Conservation (phyloP, 2,113 vertebrate species). For the Baryphthengus martii region DNA sequence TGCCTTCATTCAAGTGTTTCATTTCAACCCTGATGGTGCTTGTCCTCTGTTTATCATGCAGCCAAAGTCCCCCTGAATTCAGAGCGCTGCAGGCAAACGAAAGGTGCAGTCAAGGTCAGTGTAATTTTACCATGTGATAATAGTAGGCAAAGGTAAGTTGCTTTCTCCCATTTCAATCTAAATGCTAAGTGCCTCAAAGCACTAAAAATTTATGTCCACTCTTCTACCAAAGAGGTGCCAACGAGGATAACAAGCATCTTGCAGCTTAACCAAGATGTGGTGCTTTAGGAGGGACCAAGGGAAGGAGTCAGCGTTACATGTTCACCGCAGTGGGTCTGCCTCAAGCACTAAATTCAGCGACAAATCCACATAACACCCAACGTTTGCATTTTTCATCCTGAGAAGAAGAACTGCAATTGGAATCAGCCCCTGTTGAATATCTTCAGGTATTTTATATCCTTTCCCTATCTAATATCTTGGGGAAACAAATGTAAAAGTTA, state of each 20-base stretch:
- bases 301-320: neutral
- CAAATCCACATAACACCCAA: neutral
- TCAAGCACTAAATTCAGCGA: neutral
- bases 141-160: constrained; percentile 16
- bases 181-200: constrained; percentile 27
- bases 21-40: neutral
- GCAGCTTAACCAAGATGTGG: neutral
- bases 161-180: constrained; percentile 43
- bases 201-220: neutral
- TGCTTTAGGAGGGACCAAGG: neutral
- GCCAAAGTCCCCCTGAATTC: neutral
- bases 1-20: neutral
- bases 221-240: neutral
- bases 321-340: neutral
- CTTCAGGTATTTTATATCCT: neutral
- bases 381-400: neutral
- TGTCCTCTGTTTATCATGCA: neutral
- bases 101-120: neutral
- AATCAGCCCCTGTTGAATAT: neutral
- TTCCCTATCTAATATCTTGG: neutral
- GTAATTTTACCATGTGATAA: neutral
- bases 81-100: neutral
- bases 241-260: neutral
- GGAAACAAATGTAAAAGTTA: neutral
- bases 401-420: neutral